Evolutionary conservation across 2,113 vertebrate species (phyloP), one percentile per base, ranked within the genome.

Genomic region (Piprites chloris): DNA sequence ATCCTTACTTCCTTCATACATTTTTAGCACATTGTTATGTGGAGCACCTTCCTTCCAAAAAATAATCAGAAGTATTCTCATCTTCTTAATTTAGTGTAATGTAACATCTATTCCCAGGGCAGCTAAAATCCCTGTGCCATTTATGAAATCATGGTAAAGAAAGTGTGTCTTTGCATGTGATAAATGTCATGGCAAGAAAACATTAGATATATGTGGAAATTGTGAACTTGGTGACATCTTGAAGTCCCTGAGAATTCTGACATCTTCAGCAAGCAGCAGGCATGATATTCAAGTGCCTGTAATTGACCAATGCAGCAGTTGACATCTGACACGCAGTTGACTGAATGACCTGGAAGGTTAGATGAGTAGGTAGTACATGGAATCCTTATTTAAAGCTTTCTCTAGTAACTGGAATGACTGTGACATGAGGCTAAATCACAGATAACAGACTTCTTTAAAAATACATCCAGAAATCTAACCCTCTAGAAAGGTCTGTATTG

Each of bases 271-370:
- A 97, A 97, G 93, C 96, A 95, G 85, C 89, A 96, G 73, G 73
- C 74, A 89, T 18, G 32, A 90, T 98, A 93, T 98, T 98, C 96
- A 97, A 97, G 88, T 96, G 94, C 94, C 96, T 94, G 69, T 97
- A 97, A 98, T 97, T 98, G 97, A 95, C 97, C 95, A 96, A 18
- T 83, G 94, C 82, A 92, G 83, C 95, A 91, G 91, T 91, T 94
- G 68, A 96, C 90, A 96, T 72, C 61, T 95, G 94, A 88, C 87
- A 90, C 3, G 1, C 79, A 92, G 95, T 86, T 96, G 96, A 96
- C 96, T 94, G 46, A 72, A 55, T 94, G 96, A 97, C 93, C 94
- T 87, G 63, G 72, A 95, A 96, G 96, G 93, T 97, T 95, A 96
- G 56, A 46, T 93, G 92, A 95, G 84, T 90, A 97, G 92, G 89